A percentile compares a stretch with the other conserved stretches of the same genome.
These are phyloP conservation scores for Oreonectes daqikongensis DNA, from an alignment of 2,797 vertebrate genomes.

Conservation along the genomic window DNA sequence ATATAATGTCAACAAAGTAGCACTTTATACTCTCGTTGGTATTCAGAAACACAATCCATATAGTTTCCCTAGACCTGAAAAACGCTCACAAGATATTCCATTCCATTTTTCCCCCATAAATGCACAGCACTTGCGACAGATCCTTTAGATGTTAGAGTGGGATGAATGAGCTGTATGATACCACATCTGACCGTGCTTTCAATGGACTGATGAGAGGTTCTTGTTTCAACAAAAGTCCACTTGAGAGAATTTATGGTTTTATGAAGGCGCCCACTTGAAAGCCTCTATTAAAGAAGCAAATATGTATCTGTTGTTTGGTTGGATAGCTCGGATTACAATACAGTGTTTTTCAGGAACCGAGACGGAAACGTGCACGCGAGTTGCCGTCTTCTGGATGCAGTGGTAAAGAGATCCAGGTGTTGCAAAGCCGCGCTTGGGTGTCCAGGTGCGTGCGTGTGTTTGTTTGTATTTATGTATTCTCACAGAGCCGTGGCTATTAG, in stretches of 20 bases:
- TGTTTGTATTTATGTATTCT: constrained; percentile 42
- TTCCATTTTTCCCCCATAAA: constrained; percentile 17
- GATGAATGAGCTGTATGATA: constrained; percentile 33
- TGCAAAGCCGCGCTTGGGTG: constrained; percentile 10
- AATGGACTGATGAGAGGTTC: constrained; percentile 56
- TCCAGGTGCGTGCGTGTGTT: constrained; percentile 19
- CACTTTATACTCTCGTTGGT: neutral
- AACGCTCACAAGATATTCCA: constrained; percentile 5
- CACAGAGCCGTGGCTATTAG: constrained; percentile 19
- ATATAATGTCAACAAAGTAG: neutral
- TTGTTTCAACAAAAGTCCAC: constrained; percentile 57
- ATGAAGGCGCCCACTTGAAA: constrained; percentile 42
- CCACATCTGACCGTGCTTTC: constrained; percentile 50
- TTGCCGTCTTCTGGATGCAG: constrained; percentile 11
- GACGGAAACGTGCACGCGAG: constrained; percentile 10
- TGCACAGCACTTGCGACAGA: constrained; percentile 21
- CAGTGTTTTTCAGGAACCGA: constrained; percentile 10
- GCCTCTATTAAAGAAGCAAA: constrained; percentile 43
- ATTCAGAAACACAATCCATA: constrained; percentile 4
- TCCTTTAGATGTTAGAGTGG: constrained; percentile 52
- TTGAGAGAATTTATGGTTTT: constrained; percentile 58
- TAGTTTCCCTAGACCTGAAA: constrained; percentile 7
- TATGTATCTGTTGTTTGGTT: constrained; percentile 42
- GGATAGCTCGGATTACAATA: constrained; percentile 20
- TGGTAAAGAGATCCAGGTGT: constrained; percentile 23